Conservation (phyloP, 2,113 vertebrate species). For the Indicator indicator region DNA sequence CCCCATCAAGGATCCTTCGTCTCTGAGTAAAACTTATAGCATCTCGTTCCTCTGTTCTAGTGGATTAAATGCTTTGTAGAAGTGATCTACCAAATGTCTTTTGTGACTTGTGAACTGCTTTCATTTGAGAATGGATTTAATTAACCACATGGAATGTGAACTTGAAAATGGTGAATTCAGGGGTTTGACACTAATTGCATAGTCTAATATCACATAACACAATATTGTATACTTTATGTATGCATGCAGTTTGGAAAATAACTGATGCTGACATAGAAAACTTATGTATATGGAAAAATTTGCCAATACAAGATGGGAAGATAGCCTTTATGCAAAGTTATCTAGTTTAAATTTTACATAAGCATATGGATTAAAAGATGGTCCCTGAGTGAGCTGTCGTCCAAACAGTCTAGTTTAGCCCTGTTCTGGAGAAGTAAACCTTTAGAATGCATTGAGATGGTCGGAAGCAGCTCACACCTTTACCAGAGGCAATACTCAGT, state of each 20-base stretch:
- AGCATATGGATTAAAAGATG: neutral
- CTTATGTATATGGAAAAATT: neutral
- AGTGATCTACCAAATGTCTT: slow-evolving; percentile 11
- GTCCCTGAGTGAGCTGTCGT: neutral
- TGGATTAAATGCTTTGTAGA: neutral
- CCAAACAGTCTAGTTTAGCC: neutral
- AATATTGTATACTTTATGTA: neutral
- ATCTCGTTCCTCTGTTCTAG: neutral
- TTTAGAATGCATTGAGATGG: neutral
- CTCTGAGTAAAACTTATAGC: neutral
- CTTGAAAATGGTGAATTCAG: neutral
- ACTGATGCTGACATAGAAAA: neutral
- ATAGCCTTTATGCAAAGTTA: neutral
- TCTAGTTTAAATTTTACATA: slow-evolving; percentile 4
- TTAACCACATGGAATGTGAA: neutral
- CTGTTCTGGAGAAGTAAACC: neutral
- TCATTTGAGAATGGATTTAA: slow-evolving; percentile 34
- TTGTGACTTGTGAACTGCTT: slow-evolving; percentile 28
- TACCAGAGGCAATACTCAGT: neutral
- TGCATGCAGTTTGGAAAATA: neutral
- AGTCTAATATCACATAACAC: neutral
- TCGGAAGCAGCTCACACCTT: neutral
- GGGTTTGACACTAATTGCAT: neutral
- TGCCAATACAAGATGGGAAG: neutral
- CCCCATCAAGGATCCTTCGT: neutral